Conservation (phyloP, 2,888 invertebrate species). For the Amphipoea oculea region DNA sequence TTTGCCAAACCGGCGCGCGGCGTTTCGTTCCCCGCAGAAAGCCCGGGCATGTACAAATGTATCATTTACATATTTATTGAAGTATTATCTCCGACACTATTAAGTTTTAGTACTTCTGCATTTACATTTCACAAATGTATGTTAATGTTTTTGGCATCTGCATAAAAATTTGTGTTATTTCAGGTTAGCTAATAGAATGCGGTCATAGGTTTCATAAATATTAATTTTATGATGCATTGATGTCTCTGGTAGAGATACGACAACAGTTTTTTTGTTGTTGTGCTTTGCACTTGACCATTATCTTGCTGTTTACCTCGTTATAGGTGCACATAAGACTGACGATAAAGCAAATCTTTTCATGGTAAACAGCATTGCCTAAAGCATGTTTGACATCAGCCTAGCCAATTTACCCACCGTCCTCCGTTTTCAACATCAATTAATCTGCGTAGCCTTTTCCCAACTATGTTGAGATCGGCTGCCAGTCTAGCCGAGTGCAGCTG, state of each 20-base stretch:
- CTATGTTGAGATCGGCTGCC: no score
- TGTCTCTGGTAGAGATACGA: neutral
- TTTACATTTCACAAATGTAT: constrained; percentile 42
- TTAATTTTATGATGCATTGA: neutral
- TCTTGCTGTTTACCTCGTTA: neutral
- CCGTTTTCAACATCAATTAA: neutral
- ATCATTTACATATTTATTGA: constrained; percentile 47
- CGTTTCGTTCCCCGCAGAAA: constrained; percentile 6
- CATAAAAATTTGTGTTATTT: constrained; percentile 22
- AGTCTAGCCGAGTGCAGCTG: no score
- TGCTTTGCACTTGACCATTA: neutral
- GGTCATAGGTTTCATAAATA: constrained; percentile 8
- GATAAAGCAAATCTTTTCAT: neutral
- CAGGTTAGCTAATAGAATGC: constrained; percentile 4
- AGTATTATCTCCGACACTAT: constrained; percentile 47
- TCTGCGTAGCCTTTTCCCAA: neutral
- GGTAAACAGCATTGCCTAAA: neutral
- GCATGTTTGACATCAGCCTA: no score
- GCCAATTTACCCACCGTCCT: neutral
- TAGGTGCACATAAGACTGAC: no score
- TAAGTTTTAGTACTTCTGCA: constrained; percentile 39
- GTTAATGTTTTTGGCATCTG: constrained; percentile 43
- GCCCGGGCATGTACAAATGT: neutral
- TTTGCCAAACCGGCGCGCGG: neutral
- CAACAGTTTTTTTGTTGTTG: neutral